Base-by-base conservation (phyloP, 2,113 vertebrate species). In the Neomonachus schauinslandi region DNA sequence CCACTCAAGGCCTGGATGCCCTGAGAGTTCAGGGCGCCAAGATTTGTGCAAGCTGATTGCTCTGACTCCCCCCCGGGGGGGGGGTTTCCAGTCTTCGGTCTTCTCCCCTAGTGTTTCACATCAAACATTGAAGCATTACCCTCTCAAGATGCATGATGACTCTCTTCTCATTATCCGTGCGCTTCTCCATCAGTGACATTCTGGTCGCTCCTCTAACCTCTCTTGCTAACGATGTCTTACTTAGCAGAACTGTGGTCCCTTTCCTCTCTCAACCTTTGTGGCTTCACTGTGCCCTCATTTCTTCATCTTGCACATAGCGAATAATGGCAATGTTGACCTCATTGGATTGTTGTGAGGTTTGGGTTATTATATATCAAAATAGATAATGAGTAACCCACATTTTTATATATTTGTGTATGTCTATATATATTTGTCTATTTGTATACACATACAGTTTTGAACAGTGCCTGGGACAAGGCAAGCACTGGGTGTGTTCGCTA, bases 101-200 rank as follows among this genome's bases (percentile, higher is more conserved):
- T 46, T 46, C 7, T 46, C 7, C 46, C 19, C 46, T 19, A 31
- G 0, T 3, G 11, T 72, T 67, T 59, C 57, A 24, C 57, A 4
- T 11, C 51, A 49, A 7, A 6, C 42, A 18, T 11, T 18, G 31
- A 49, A 26, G 21, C 2, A 12, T 36, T 8, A 18, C 15, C 31
- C 14, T 51, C 74, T 89, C 28, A 11, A 22, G 53, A 65, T 42
- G 46, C 46, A 24, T 63, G 31, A 36, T 11, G 14, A 16, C 18
- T 19, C 7, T 22, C 24, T 69, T 61, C 83, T 88, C 67, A 6
- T 59, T 63, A 14, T 4, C 46, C 39, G 7, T 33, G 42, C 28
- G 11, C 36, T 31, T 85, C n/a, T 8, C 26, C 39, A 2, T 63
- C n/a, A 1, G 0, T 49, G n/a, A 11, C 2, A 3, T 28, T 33